A percentile compares a stretch with the other conserved stretches of the same genome.
These are phyloP conservation scores for Mungos mungo DNA, from an alignment of 2,113 vertebrate genomes.

Conservation along the genomic window DNA sequence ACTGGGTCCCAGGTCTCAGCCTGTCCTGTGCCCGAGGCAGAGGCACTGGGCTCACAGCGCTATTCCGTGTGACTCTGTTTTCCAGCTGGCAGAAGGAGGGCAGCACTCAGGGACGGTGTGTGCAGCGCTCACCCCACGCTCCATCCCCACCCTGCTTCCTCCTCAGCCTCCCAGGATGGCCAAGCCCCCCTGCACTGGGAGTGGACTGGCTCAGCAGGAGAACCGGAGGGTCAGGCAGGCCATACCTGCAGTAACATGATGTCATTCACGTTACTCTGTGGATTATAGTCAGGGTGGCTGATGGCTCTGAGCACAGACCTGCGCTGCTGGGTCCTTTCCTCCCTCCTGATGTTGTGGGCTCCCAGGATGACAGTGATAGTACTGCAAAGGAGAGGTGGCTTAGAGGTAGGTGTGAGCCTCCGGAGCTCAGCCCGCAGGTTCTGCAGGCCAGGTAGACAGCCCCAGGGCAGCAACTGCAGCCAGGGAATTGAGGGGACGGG, in stretches of 20 bases:
- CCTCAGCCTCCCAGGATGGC: neutral
- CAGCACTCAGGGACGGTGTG: neutral
- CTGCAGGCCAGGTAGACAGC: neutral
- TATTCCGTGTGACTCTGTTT: fast-evolving
- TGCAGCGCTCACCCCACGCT: fast-evolving
- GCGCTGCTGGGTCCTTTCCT: slow-evolving; percentile 29
- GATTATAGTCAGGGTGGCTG: neutral
- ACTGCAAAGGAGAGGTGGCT: slow-evolving; percentile 16
- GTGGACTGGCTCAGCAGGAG: neutral
- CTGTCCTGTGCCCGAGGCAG: neutral
- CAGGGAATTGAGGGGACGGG: neutral
- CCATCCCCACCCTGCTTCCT: neutral
- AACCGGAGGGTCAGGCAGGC: neutral
- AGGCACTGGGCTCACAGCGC: neutral
- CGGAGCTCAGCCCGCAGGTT: neutral
- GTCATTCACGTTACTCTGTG: neutral
- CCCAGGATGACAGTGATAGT: slow-evolving; percentile 46
- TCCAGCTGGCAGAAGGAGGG: slow-evolving; percentile 46
- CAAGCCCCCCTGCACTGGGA: neutral
- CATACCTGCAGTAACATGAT: slow-evolving; percentile 75
- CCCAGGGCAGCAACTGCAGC: neutral
- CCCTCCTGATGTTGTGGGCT: slow-evolving; percentile 1
- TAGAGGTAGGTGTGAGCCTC: neutral
- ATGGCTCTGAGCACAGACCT: slow-evolving; percentile 19
- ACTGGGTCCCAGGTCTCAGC: neutral